Evolutionary conservation across 1,140 invertebrate genomes (phyloP).

Genomic region (Agrypnia vestita): DNA sequence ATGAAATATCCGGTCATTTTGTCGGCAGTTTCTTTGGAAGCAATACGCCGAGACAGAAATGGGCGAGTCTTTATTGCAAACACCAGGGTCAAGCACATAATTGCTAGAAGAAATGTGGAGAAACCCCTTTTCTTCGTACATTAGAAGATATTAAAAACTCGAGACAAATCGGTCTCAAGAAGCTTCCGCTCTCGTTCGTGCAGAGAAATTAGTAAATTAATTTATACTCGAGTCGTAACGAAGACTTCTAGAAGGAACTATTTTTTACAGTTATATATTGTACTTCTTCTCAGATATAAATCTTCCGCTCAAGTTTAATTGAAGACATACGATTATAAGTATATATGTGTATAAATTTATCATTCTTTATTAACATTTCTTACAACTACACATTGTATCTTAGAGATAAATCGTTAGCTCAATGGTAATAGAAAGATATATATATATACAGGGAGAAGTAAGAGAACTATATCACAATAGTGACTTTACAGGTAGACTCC

Average conservation of each 20-base stretch:
- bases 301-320: no score
- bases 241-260: not conserved
- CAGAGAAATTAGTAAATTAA: not conserved
- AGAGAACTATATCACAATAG: no score
- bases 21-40: not conserved
- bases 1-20: slow-evolving; percentile 19
- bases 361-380: no score
- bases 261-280: not conserved
- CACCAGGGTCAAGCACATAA: not conserved
- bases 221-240: not conserved
- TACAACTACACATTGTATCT: no score
- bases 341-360: no score
- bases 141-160: slow-evolving; percentile 3
- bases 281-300: no score
- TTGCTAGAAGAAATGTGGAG: not conserved
- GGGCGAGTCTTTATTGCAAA: slow-evolving; percentile 5
- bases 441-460: no score
- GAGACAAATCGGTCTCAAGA: not conserved
- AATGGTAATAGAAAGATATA: no score
- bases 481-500: no score
- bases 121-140: not conserved
- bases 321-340: no score
- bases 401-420: no score
- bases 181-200: not conserved
- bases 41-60: not conserved